phyloP scores from a whole-genome alignment of 2,113 vertebrate genomes.

The Planiliza haematocheilus region DNA sequence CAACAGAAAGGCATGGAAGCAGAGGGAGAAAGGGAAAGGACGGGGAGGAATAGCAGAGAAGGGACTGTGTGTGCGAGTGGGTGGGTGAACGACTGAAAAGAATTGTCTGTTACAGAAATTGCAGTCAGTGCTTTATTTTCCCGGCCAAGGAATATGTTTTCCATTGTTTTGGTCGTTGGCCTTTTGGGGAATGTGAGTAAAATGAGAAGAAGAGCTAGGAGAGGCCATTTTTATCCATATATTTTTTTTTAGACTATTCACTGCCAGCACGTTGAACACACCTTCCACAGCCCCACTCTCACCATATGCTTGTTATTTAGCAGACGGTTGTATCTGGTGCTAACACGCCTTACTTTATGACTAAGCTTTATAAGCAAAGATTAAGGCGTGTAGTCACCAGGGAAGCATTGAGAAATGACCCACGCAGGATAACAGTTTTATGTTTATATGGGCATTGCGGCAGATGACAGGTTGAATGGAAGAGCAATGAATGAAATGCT shows the following conservation, averaged over 20 bases:
- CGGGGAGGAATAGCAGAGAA: constrained; percentile 45
- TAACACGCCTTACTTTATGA: constrained; percentile 80
- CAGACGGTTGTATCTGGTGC: constrained; percentile 66
- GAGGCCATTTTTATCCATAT: constrained; percentile 20
- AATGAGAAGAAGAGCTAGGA: constrained; percentile 12
- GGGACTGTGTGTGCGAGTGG: constrained; percentile 45
- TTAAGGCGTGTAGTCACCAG: constrained; percentile 78
- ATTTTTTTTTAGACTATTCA: constrained; percentile 13
- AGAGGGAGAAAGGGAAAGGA: constrained; percentile 59
- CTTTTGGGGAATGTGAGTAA: constrained; percentile 40
- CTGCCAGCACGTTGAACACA: constrained; percentile 51
- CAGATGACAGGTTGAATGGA: constrained; percentile 36
- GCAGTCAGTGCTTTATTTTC: constrained; percentile 54
- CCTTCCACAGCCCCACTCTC: constrained; percentile 38
- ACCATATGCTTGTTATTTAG: constrained; percentile 79
- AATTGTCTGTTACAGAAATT: constrained; percentile 40
- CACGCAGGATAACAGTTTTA: constrained; percentile 53
- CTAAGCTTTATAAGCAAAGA: constrained; percentile 78
- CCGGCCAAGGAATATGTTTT: constrained; percentile 51
- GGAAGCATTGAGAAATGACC: constrained; percentile 62
- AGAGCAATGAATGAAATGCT: constrained; percentile 31
- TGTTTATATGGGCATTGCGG: constrained; percentile 43
- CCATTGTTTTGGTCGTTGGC: constrained; percentile 65
- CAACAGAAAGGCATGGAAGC: constrained; percentile 62
- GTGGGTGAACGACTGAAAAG: constrained; percentile 56